Evolutionary conservation across 2,113 vertebrate genomes (phyloP).

Genomic region (Oryzias woworae): DNA sequence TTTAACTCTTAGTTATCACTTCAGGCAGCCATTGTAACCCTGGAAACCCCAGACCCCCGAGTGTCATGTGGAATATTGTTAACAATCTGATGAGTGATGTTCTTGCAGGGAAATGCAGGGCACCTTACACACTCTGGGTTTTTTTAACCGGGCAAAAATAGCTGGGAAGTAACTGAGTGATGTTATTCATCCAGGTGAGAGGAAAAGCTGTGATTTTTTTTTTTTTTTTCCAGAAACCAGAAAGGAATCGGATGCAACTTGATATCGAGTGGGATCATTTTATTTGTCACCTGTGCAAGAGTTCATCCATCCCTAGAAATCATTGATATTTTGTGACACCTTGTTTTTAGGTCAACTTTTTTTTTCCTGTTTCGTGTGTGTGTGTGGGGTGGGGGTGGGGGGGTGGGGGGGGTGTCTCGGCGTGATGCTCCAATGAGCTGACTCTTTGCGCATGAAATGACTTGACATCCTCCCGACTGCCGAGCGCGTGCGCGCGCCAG

Average conservation of each 20-base stretch:
- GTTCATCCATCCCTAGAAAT: conserved; percentile 24
- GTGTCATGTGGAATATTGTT: not conserved
- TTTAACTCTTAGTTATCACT: conserved; percentile 11
- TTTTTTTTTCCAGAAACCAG: not conserved
- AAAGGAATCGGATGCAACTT: conserved; percentile 11
- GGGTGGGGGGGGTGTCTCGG: conserved; percentile 25
- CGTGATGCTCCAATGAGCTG: conserved; percentile 56
- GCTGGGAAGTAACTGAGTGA: not conserved
- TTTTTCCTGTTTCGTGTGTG: not conserved
- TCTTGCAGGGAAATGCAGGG: not conserved
- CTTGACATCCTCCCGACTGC: conserved; percentile 64
- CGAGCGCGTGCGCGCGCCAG: conserved; percentile 15
- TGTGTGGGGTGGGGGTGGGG: conserved; percentile 54
- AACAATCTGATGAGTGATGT: conserved; percentile 2
- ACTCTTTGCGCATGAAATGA: conserved; percentile 70
- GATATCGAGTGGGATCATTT: conserved; percentile 26
- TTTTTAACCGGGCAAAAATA: conserved; percentile 2
- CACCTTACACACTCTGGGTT: not conserved
- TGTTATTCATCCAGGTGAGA: conserved; percentile 19
- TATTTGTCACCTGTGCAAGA: conserved; percentile 9
- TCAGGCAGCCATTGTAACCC: conserved; percentile 23
- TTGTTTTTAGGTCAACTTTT: conserved; percentile 33
- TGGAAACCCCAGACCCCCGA: too few species aligned
- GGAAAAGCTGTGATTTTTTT: not conserved
- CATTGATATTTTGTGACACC: conserved; percentile 32